Percentiles rank a stretch among this genome's conserved stretches.
Evolutionary conservation across 2,797 vertebrate species (phyloP).

Genomic region (Schizopygopsis malacanthus): DNA sequence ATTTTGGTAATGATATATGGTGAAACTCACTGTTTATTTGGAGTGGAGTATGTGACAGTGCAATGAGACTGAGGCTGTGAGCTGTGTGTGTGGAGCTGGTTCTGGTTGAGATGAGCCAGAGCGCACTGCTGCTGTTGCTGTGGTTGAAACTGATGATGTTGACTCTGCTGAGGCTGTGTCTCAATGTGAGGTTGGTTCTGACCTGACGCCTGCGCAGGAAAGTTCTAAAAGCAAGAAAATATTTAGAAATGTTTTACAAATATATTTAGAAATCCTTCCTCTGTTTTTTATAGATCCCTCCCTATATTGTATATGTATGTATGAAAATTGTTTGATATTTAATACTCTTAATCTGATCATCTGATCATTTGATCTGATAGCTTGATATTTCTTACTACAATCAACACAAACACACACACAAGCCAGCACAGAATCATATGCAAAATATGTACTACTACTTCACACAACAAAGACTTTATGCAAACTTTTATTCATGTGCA

Average conservation of each 20-base stretch:
- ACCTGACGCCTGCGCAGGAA: conserved; percentile 84
- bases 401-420: conserved; percentile 49
- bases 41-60: conserved; percentile 72
- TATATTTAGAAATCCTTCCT: neutral
- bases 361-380: conserved; percentile 67
- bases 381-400: conserved; percentile 57
- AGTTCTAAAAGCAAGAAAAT: conserved; percentile 70
- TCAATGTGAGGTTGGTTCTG: conserved; percentile 82
- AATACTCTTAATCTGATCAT: conserved; percentile 67
- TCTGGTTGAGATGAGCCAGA: conserved; percentile 67
- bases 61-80: conserved; percentile 69
- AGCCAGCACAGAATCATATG: conserved; percentile 41
- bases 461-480: neutral
- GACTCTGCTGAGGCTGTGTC: conserved; percentile 75
- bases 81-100: conserved; percentile 48
- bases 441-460: neutral
- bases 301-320: conserved; percentile 2
- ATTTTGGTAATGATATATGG: neutral
- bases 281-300: conserved; percentile 18
- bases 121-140: conserved; percentile 87
- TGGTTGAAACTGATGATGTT: conserved; percentile 87
- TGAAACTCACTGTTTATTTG: conserved; percentile 75
- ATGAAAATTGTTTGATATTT: conserved; percentile 63
- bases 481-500: neutral
- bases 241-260: neutral